Base-by-base conservation (phyloP, 1,140 invertebrate species). In the Ostrea edulis region DNA sequence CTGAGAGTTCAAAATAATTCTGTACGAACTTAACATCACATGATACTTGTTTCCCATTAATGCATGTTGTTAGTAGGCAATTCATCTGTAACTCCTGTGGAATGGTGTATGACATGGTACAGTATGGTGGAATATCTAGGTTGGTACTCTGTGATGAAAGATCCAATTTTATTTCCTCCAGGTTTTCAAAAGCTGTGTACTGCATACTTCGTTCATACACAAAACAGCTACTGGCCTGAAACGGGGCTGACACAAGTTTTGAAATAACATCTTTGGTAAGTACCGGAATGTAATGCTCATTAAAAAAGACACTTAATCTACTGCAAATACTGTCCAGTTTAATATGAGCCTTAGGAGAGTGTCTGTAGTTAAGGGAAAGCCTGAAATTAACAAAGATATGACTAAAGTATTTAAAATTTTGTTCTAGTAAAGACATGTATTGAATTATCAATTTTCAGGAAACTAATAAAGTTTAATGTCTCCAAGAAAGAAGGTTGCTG, bases 401-500 rank as follows among this genome's bases (percentile, higher is more conserved):
- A 68, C 55, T 12, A 22, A 22, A 68, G n/a, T 22, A 68, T 68
- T 68, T 22, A 68, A 58, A 20, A 58, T n/a, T 17, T 1, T 58
- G n/a, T 77, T 35, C 29, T 35, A n/a, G 22, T 77, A 29, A 77
- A 77, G 0, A 82, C 7, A 51, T 44, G 14, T 82, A 82, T 82
- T 3, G 8, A 44, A 44, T 82, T 51, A 25, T 82, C 52, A 82
- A 51, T 53, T 77, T 86, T 71, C 44, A 55, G 85, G 71, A 86
- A 82, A 53, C 51, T 86, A 25, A 81, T 55, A 81, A 51, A 81
- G 53, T 20, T 29, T 54, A n/a, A 52, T 86, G 54, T 53, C 54
- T 20, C 9, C 52, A 22, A 68, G 71, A 54, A 88, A 88, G 77
- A 62, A 54, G 4, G 77, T 85, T 20, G 89, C 86, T 44, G 83